Evolutionary conservation across 2,113 vertebrate species (phyloP), one percentile per base, ranked within the genome.

Genomic region (Dipodomys ordii): DNA sequence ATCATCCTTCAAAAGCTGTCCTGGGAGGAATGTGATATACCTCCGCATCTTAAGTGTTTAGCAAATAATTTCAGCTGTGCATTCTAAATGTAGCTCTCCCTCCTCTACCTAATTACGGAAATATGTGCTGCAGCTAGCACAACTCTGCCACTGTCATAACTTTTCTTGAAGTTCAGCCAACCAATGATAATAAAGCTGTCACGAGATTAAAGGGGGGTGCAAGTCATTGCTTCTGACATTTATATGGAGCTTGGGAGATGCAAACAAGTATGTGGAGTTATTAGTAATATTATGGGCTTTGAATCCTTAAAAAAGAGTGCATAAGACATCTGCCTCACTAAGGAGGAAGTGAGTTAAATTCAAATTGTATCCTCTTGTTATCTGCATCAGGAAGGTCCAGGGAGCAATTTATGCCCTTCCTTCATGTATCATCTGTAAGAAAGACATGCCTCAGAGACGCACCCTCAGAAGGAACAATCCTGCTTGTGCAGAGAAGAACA

Each of bases 141-240:
- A 98, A 97, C 87, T 97, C 97, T 65, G 60, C 87, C 74, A 83
- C 96, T 97, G 95, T 98, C 76, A 96, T 96, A 97, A 97, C 83
- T 97, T 97, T 96, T 95, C 92, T 92, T 96, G 96, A 98, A 97
- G 74, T 82, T 98, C 94, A 97, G 90, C 78, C 94, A 97, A 93
- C 77, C 91, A 97, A 86, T 96, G 95, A 97, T 95, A 97, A 89
- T 95, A 98, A 97, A 97, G 65, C 95, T 97, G 95, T 95, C 96
- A 96, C 11, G 35, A 97, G 96, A 95, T 95, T 95, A 97, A 96
- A 97, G 87, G 84, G 92, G 90, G 44, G 69, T 96, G 91, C 92
- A 97, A 96, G 92, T 97, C 93, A 96, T 83, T 97, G 90, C 95
- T 97, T 91, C 83, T 88, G 67, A 87, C 85, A 95, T 92, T 97